Evolutionary conservation across 1,140 invertebrate species (phyloP).

Genomic region (Drosophila mojavensis): DNA sequence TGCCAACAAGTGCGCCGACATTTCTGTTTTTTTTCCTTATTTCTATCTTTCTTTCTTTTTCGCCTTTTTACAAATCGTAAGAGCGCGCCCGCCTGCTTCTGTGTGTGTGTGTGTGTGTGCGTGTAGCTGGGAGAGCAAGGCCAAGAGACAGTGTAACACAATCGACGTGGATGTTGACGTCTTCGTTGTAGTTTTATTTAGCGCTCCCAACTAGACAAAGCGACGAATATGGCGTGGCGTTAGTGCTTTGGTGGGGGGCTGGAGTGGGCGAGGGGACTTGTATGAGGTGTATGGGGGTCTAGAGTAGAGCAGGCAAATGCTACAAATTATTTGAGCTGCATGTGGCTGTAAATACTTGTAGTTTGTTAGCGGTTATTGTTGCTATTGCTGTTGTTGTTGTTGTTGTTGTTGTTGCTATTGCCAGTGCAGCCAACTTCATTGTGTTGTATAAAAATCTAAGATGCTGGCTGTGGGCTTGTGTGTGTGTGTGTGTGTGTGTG

Average conservation of each 20-base stretch:
- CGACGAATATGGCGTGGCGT: background rate
- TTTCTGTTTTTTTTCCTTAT: slow-evolving; percentile 41
- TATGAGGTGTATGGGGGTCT: too few species aligned
- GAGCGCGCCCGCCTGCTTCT: slow-evolving; percentile 13
- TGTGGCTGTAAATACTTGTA: slow-evolving; percentile 39
- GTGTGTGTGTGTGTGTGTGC: slow-evolving; percentile 15
- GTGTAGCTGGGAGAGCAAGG: slow-evolving; percentile 24
- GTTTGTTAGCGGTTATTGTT: slow-evolving; percentile 39
- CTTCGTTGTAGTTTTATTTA: slow-evolving; percentile 72
- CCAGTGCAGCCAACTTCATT: slow-evolving; percentile 28
- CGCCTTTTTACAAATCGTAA: slow-evolving; percentile 6
- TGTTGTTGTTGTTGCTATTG: slow-evolving; percentile 16
- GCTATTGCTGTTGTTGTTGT: slow-evolving; percentile 8
- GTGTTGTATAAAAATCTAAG: slow-evolving; percentile 52
- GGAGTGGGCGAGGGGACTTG: background rate
- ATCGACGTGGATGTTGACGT: slow-evolving; percentile 47
- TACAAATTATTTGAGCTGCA: slow-evolving; percentile 78
- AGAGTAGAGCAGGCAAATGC: slow-evolving; percentile 43
- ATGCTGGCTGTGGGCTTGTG: slow-evolving; percentile 9
- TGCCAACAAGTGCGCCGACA: slow-evolving; percentile 76
- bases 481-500: background rate
- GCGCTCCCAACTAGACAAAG: slow-evolving; percentile 29
- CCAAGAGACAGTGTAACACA: slow-evolving; percentile 34
- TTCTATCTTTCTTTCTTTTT: too few species aligned
- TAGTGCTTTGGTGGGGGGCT: background rate